Conservation (phyloP, 1,140 invertebrate species). For the Orius insidiosus region DNA sequence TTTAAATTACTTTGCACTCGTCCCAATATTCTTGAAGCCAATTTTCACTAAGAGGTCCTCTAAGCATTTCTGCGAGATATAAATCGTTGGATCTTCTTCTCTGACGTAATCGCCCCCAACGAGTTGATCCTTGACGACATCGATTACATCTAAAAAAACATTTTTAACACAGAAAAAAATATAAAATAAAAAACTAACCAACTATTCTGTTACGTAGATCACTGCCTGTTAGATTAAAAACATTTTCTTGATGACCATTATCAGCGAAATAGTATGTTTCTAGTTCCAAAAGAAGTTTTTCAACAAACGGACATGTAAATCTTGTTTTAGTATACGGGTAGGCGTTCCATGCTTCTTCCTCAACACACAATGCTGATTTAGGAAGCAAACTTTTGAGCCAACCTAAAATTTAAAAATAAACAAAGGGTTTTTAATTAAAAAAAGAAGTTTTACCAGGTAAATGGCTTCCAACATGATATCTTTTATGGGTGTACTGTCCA, state of each 20-base stretch:
- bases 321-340: constrained; percentile 98
- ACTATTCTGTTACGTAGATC: constrained; percentile 78
- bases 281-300: constrained; percentile 95
- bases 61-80: constrained; percentile 74
- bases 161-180: constrained; percentile 4
- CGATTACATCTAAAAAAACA: constrained; percentile 71
- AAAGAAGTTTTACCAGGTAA: constrained; percentile 57
- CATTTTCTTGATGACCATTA: constrained; percentile 91
- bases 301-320: constrained; percentile 95
- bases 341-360: constrained; percentile 99
- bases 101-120: constrained; percentile 76
- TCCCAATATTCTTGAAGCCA: constrained; percentile 86
- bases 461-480: constrained; percentile 96
- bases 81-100: constrained; percentile 90
- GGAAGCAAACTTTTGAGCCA: constrained; percentile 87
- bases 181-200: constrained; percentile 38
- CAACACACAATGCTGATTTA: constrained; percentile 87
- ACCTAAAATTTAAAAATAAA: constrained; percentile 29
- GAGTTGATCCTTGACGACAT: constrained; percentile 92
- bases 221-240: constrained; percentile 75
- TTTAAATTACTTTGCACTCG: too few species aligned
- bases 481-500: constrained; percentile 97
- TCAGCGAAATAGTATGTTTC: constrained; percentile 95
- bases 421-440: too few species aligned
- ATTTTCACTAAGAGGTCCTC: constrained; percentile 74